Conservation (phyloP, 1,140 invertebrate genomes). For the Melipona quadrifasciata region DNA sequence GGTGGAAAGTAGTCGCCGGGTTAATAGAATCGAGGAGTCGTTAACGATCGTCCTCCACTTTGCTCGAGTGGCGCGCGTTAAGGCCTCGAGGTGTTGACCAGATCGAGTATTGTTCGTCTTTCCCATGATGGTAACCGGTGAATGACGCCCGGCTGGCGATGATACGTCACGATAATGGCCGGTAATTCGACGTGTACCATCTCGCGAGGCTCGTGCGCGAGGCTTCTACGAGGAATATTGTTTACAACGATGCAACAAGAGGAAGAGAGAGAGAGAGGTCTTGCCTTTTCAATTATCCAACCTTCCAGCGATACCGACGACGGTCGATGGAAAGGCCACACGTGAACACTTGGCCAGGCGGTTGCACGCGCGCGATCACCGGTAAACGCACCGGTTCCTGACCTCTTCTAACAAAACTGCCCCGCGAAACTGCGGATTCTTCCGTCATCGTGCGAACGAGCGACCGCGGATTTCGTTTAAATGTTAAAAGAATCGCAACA, state of each 20-base stretch:
- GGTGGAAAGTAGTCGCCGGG: conserved; percentile 39
- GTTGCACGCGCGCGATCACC: conserved; percentile 24
- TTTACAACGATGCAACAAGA: conserved; percentile 52
- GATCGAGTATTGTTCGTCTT: conserved; percentile 67
- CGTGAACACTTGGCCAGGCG: background rate
- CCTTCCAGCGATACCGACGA: conserved; percentile 65
- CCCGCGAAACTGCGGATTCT: conserved; percentile 21
- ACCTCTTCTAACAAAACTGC: conserved; percentile 57
- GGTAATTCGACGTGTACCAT: conserved; percentile 73
- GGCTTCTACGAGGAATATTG: conserved; percentile 66
- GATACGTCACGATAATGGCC: conserved; percentile 77
- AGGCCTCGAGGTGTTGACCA: conserved; percentile 64
- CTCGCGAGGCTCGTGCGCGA: conserved; percentile 63
- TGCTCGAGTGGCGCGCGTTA: conserved; percentile 56
- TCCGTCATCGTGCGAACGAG: no score
- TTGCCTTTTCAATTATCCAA: conserved; percentile 72
- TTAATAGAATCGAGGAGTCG: conserved; percentile 63
- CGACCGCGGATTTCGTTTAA: no score
- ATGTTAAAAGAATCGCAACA: no score
- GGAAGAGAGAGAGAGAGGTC: conserved; percentile 47
- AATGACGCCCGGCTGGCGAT: conserved; percentile 72
- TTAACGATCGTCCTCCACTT: conserved; percentile 67
- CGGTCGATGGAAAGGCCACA: conserved; percentile 50
- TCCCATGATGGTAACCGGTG: conserved; percentile 60
- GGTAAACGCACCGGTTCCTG: conserved; percentile 56